Conservation (phyloP, 2,113 vertebrate genomes). For the Cettia cetti region DNA sequence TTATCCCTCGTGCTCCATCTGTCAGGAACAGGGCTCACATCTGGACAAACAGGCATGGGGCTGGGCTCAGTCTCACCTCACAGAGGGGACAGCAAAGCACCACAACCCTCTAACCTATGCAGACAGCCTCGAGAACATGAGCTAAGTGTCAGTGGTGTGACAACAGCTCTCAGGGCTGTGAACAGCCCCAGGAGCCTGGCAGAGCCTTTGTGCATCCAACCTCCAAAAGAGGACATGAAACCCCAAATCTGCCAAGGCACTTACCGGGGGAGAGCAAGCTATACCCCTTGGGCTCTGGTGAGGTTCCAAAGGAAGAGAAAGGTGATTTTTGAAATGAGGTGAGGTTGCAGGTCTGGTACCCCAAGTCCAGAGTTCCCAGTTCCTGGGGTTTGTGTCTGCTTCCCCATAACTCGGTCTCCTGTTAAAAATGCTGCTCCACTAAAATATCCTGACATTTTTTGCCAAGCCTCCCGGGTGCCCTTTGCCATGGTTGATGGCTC, state of each 20-base stretch:
- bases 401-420: rapidly evolving
- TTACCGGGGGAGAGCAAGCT: not conserved
- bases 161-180: not conserved
- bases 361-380: not conserved
- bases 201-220: not conserved
- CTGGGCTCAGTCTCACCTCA: not conserved
- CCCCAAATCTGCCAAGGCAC: not conserved
- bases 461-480: not conserved
- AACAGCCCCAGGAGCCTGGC: not conserved
- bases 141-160: not conserved
- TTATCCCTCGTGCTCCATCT: not conserved
- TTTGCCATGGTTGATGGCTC: not conserved
- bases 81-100: not conserved
- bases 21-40: not conserved
- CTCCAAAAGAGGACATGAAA: not conserved
- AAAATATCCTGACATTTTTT: not conserved
- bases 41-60: not conserved
- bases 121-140: not conserved
- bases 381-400: not conserved
- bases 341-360: not conserved
- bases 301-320: not conserved
- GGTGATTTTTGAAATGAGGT: not conserved
- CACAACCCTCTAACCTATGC: not conserved
- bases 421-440: not conserved
- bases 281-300: not conserved